Evolutionary conservation across 2,113 vertebrate genomes (phyloP), one percentile per base, ranked within the genome.

Genomic region (Neogale vison): DNA sequence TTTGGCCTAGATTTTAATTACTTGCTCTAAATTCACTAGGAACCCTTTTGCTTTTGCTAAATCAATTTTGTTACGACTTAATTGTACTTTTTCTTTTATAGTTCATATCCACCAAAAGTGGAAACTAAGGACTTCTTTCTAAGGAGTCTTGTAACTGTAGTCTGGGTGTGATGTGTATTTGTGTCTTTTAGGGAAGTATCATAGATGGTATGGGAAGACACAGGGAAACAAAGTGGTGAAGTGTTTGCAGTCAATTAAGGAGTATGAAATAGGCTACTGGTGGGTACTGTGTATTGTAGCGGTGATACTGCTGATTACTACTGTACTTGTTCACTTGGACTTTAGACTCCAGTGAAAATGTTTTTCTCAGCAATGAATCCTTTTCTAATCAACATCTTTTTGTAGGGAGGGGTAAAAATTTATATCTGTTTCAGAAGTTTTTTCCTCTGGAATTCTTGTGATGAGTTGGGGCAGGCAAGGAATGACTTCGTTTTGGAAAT

Each of bases 1-100:
- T 72, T 72, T 11, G 63, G n/a, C n/a, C 52, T 83, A 61, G 6
- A 79, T 93, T 97, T 96, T 91, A 83, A 63, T 87, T 87, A 81
- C 23, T 61, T 72, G 24, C 6, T 67, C 11, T 47, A 34, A 77
- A 31, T 95, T 92, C 21, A 39, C 21, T 57, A 2, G 85, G 10
- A 18, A 63, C 6, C 31, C 24, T 59, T 65, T 65, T 55, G 55
- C 17, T 94, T 97, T 71, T 76, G 65, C 57, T 61, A 61, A 92
- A 50, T 88, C 21, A 81, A 89, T 7, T 50, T 59, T 42, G 23
- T 65, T 88, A 45, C 36, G n/a, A 57, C 24, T 84, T 86, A 50
- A 42, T 90, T 88, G 29, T 67, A 23, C 96, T 61, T 69, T 94
- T 82, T 92, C 29, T 82, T 52, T 88, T 42, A 14, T 34, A 74